phyloP scores from a whole-genome alignment of 1,140 invertebrate species.

The Drosophila burlai region DNA sequence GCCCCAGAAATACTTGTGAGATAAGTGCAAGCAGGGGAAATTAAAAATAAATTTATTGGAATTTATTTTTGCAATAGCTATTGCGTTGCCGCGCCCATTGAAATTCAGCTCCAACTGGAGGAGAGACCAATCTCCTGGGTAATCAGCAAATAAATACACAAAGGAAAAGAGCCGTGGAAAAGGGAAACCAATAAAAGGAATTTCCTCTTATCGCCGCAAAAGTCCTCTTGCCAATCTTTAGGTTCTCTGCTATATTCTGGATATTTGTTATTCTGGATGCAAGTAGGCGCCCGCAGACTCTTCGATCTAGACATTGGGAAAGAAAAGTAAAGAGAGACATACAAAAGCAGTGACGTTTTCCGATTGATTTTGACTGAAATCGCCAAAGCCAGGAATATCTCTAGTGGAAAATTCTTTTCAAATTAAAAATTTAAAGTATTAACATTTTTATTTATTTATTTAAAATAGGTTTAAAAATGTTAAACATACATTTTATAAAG shows the following conservation, averaged over 20 bases:
- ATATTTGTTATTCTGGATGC: not conserved
- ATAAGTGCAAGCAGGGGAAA: conserved; percentile 15
- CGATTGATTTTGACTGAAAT: conserved; percentile 17
- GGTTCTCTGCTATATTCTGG: not conserved
- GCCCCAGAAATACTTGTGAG: conserved; percentile 22
- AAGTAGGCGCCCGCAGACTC: conserved; percentile 66
- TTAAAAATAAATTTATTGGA: conserved; percentile 33
- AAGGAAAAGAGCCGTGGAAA: conserved; percentile 39
- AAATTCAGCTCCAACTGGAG: conserved; percentile 4
- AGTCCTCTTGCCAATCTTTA: conserved; percentile 19
- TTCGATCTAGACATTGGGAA: conserved; percentile 64
- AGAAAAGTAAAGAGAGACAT: not conserved
- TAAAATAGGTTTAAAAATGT: not conserved
- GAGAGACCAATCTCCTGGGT: conserved; percentile 49
- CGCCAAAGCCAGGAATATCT: not conserved
- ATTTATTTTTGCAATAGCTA: conserved; percentile 32
- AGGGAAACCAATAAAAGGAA: conserved; percentile 78
- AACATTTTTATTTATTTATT: not conserved
- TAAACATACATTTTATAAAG: too few relatives aligned
- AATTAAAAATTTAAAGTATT: too few relatives aligned
- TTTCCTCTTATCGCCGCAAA: conserved; percentile 64
- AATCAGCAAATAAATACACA: conserved; percentile 66
- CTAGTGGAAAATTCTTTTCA: too few relatives aligned
- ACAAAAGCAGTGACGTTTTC: conserved; percentile 44
- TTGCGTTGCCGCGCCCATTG: conserved; percentile 38